Base-by-base conservation (phyloP, 2,797 vertebrate species). In the Coregonus sp. region DNA sequence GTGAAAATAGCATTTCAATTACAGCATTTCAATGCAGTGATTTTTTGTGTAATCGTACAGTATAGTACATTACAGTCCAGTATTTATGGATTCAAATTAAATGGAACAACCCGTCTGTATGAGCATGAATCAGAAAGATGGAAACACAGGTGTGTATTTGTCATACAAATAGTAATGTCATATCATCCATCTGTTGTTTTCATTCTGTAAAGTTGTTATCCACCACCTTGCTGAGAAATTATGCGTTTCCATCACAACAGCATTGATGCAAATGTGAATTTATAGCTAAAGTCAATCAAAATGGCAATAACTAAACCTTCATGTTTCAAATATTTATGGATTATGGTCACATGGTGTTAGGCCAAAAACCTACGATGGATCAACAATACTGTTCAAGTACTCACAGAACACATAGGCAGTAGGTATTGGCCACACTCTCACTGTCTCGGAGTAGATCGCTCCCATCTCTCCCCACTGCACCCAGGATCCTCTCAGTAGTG, bases 351-450 rank as follows among this genome's bases (percentile, higher is more conserved):
- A 33, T 33, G 31, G 31, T 33, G 31, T 33, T 72, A 14, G 18
- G 20, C 4, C 18, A 20, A 5, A 18, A 51, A 51, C 29, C 11
- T 11, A 16, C 4, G 0, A 50, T 37, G 15, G 4, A 73, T 25
- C 14, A 15, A 20, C 33, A 73, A 63, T 47, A 74, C 40, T 47
- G 40, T 47, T 47, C 76, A 56, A 16, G 4, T 94, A 98, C 97
- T 99, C 91, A 99, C 97, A 99, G 94, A 77, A 99, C 96, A 67
- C 97, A 99, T 20, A 98, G 94, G 91, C 97, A 98, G 93, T 92
- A 98, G 33, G 90, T 93, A 0, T 93, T 96, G 0, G 94, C 85
- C 68, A 97, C 86, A 1, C 89, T 94, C 91, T 97, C 97, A 0
- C 97, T 98, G 94, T 98, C 94, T 68, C 97, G 90, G 82, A 99